Base-by-base conservation (phyloP, 2,113 vertebrate genomes). In the Gallinago media region DNA sequence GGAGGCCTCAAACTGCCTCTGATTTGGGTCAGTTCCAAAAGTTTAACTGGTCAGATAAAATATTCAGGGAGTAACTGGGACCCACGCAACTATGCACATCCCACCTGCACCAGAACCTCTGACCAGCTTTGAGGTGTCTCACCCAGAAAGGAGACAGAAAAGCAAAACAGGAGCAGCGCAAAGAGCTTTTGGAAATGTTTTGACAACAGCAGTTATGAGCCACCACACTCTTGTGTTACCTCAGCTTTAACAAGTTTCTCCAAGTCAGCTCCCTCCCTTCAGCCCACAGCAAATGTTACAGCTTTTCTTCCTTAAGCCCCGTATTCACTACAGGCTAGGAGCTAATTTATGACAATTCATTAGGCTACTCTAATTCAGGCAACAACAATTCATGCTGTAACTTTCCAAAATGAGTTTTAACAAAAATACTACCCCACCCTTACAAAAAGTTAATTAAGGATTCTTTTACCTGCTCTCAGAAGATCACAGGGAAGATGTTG, bases 381-480 rank as follows among this genome's bases (percentile, higher is more conserved):
- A 94, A 38, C 74, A 79, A 26, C 85, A 71, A 88, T 58, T 92
- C 89, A 21, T 6, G 47, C 61, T 84, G 46, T 36, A 95, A 67
- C 88, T 67, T 77, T 59, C 73, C 31, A 3, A 80, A 91, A 94
- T 38, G 61, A 86, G 81, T 68, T 75, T 44, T n/a, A 63, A 70
- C 61, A 86, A 82, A 92, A 73, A 70, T 15, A 59, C 13, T 19
- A 74, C 96, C 72, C 67, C 92, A 67, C 96, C 90, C 92, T 63
- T n/a, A 44, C 72, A 84, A 84, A 80, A 88, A 56, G 72, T 80
- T 95, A 90, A 97, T 96, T 95, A 96, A 93, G 70, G 38, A 76
- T 91, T 50, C 72, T 85, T 91, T 63, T 75, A 86, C 88, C 70
- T 85, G 88, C 73, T 85, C 34, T 29, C 80, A 75, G 82, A 91